Evolutionary conservation across 2,113 vertebrate species (phyloP).

Genomic region (Clarias batrachus): DNA sequence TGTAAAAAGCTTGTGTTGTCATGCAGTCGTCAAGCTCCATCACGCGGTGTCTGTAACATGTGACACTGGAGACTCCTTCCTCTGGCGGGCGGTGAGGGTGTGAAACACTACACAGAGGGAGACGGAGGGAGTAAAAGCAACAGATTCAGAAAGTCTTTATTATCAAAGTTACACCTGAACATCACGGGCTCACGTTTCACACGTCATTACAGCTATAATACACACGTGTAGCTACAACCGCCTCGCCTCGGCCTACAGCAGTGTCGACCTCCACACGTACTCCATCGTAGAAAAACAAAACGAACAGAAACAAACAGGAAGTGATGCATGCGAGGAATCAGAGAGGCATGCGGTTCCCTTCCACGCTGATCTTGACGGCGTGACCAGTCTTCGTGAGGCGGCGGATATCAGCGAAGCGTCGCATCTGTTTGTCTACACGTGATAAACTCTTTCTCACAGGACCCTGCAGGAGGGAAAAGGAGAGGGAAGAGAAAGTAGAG

Average conservation of each 20-base stretch:
- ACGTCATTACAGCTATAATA: constrained; percentile 30
- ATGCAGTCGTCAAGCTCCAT: neutral
- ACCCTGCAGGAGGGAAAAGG: constrained; percentile 71
- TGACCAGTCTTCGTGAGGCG: constrained; percentile 90
- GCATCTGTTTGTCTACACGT: constrained; percentile 98
- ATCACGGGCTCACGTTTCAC: constrained; percentile 2
- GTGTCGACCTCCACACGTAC: neutral
- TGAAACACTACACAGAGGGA: neutral
- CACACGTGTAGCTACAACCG: constrained; percentile 13
- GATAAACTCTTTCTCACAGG: constrained; percentile 90
- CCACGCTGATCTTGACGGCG: constrained; percentile 97
- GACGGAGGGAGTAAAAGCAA: neutral
- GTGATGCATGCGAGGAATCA: constrained; percentile 67
- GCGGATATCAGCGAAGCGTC: constrained; percentile 91
- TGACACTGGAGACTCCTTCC: constrained; percentile 1
- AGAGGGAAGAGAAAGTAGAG: neutral
- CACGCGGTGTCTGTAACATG: neutral
- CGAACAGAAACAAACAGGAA: constrained; percentile 2
- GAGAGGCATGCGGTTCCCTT: constrained; percentile 97
- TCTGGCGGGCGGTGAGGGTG: neutral
- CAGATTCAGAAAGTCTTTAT: constrained; percentile 51
- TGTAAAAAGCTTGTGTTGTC: no score
- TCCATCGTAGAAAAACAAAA: constrained; percentile 16
- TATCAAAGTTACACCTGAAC: constrained; percentile 52
- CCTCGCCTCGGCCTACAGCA: neutral